Percentiles rank a stretch among this genome's conserved stretches.
Conservation (phyloP, 2,888 invertebrate genomes). For the Dicranocentrus wangi region DNA sequence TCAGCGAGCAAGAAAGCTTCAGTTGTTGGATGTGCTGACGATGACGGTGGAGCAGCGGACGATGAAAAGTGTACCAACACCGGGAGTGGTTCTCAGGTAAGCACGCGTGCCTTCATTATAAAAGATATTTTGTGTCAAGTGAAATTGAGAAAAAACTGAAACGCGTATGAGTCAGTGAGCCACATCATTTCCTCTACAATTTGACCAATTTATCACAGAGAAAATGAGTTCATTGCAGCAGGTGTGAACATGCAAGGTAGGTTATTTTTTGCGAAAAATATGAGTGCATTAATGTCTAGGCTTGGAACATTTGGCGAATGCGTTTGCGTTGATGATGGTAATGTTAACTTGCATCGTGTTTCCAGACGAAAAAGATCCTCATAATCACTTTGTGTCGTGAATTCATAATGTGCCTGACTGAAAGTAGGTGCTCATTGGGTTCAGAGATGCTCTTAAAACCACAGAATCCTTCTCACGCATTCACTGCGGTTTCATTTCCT, state of each 20-base stretch:
- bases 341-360: too few species aligned
- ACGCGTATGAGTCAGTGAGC: too few species aligned
- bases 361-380: too few species aligned
- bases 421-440: too few species aligned
- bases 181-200: too few species aligned
- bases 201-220: background rate
- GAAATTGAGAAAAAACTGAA: background rate
- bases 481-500: background rate
- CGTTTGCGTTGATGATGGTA: too few species aligned
- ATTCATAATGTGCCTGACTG: too few species aligned
- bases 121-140: background rate
- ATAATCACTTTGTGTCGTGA: too few species aligned
- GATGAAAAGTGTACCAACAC: conserved; percentile 90
- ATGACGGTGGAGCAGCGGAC: conserved; percentile 66
- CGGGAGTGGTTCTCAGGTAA: conserved; percentile 88
- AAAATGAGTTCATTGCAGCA: background rate
- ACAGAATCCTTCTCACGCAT: conserved; percentile 7
- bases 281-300: too few species aligned
- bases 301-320: too few species aligned
- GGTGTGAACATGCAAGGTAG: background rate
- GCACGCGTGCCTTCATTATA: background rate
- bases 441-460: background rate
- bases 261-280: too few species aligned
- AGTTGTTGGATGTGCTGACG: conserved; percentile 9
- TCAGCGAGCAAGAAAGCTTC: conserved; percentile 55